These are phyloP conservation scores for Rhogogaster chlorosoma DNA, from an alignment of 2,888 invertebrate genomes.

Conservation along the genomic window DNA sequence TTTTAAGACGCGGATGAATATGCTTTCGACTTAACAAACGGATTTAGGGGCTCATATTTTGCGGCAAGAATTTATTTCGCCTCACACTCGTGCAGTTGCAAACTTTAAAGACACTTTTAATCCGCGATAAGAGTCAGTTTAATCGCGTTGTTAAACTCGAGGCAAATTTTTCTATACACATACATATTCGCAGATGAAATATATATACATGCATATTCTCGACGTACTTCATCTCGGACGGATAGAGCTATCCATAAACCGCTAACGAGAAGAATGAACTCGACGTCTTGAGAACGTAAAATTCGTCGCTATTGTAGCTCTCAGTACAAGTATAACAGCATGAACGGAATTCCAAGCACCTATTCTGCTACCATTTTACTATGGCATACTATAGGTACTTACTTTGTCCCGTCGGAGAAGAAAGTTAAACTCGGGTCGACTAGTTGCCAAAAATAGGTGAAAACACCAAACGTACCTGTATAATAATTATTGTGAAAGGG, in stretches of 20 bases:
- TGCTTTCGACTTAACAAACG: not conserved
- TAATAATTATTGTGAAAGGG: not conserved
- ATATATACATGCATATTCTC: not conserved
- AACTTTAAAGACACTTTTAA: conserved; percentile 16
- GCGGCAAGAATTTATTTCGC: not conserved
- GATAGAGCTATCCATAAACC: not conserved
- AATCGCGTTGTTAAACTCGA: conserved; percentile 12
- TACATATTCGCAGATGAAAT: not conserved
- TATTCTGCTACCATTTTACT: not conserved
- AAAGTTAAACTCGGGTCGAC: not conserved
- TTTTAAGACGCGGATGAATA: conserved; percentile 17
- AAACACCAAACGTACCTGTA: not conserved
- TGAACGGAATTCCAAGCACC: not conserved
- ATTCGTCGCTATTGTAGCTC: not conserved
- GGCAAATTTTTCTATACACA: not conserved
- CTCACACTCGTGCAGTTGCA: not conserved
- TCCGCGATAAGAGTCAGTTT: not conserved
- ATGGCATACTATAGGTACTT: not conserved
- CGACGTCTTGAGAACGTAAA: not conserved
- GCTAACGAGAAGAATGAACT: conserved; percentile 15
- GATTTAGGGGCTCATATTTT: not conserved
- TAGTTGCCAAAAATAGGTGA: not conserved
- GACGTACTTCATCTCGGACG: not conserved
- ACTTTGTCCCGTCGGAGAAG: not conserved
- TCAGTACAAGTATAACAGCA: not conserved